Evolutionary conservation across 23 tunicate genomes (phyloP).

Genomic region (Ascidia mentula): DNA sequence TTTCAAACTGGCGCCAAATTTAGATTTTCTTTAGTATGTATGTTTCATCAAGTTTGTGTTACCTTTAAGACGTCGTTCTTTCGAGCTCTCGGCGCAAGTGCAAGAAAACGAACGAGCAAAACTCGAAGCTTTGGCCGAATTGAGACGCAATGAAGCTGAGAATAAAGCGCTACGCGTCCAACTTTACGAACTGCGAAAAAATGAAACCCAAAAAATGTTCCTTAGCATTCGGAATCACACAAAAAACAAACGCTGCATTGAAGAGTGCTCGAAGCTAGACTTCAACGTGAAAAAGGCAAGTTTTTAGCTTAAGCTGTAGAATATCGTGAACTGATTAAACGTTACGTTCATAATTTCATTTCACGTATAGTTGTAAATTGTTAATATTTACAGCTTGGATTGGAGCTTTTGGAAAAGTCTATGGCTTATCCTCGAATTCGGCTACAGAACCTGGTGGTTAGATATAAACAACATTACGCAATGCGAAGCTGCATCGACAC

Average conservation of each 20-base stretch:
- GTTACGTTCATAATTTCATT: too few species aligned
- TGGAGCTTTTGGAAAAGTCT: slow-evolving; percentile 34
- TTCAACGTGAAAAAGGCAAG: slow-evolving; percentile 14
- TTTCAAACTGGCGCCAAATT: too few species aligned
- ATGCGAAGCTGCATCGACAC: slow-evolving; percentile 32
- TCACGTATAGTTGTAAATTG: too few species aligned
- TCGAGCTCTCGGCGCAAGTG: not conserved
- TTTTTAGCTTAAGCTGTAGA: not conserved
- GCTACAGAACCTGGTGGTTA: slow-evolving; percentile 17
- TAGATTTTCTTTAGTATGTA: too few species aligned
- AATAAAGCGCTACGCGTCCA: slow-evolving; percentile 16
- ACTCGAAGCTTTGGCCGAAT: not conserved
- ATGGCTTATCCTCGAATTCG: slow-evolving; percentile 41
- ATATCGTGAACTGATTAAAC: not conserved
- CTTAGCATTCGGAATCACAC: slow-evolving; percentile 37
- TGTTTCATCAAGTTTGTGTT: not conserved
- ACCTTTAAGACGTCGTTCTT: not conserved
- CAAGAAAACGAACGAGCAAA: not conserved
- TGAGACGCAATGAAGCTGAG: not conserved
- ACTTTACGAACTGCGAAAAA: slow-evolving; percentile 8
- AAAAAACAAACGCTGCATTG: not conserved
- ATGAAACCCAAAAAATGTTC: slow-evolving; percentile 32
- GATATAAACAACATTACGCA: slow-evolving; percentile 37
- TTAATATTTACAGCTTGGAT: slow-evolving; percentile 35
- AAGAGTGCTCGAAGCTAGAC: not conserved